Evolutionary conservation across 2,888 invertebrate species (phyloP).

Genomic region (Cryptocheilus praepositus): DNA sequence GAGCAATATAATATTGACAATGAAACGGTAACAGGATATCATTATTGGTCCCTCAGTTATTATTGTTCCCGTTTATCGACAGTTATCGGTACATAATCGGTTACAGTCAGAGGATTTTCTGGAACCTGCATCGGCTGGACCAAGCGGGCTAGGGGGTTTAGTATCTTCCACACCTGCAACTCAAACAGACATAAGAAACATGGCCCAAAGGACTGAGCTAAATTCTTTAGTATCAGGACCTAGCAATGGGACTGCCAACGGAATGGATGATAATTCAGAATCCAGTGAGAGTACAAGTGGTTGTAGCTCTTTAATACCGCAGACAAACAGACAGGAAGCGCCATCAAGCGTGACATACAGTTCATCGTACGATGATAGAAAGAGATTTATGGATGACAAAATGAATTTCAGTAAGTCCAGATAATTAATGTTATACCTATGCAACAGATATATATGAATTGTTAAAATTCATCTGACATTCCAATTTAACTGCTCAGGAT

Average conservation of each 20-base stretch:
- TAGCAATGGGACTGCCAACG: slow-evolving; percentile 66
- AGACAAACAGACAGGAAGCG: slow-evolving; percentile 70
- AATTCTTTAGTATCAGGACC: slow-evolving; percentile 56
- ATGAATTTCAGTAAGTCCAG: slow-evolving; percentile 62
- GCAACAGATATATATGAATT: slow-evolving; percentile 8
- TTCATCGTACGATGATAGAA: slow-evolving; percentile 60
- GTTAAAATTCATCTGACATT: not conserved
- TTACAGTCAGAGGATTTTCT: slow-evolving; percentile 64
- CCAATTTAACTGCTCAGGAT: not conserved
- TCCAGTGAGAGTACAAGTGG: slow-evolving; percentile 79
- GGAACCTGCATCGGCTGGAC: slow-evolving; percentile 63
- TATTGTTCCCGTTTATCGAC: too few species aligned
- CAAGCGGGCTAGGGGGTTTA: slow-evolving; percentile 62
- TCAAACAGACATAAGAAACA: slow-evolving; percentile 51
- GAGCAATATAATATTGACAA: slow-evolving; percentile 53
- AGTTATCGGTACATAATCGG: slow-evolving; percentile 1
- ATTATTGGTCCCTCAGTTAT: not conserved
- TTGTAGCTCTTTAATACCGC: slow-evolving; percentile 77
- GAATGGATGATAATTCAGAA: slow-evolving; percentile 77
- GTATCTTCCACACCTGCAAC: slow-evolving; percentile 71
- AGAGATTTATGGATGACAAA: slow-evolving; percentile 66
- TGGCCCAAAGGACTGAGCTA: slow-evolving; percentile 56
- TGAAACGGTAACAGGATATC: slow-evolving; percentile 53
- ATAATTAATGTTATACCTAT: not conserved
- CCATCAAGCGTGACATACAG: slow-evolving; percentile 56